Conservation (phyloP, 1,140 invertebrate species). For the Eupeodes corollae region DNA sequence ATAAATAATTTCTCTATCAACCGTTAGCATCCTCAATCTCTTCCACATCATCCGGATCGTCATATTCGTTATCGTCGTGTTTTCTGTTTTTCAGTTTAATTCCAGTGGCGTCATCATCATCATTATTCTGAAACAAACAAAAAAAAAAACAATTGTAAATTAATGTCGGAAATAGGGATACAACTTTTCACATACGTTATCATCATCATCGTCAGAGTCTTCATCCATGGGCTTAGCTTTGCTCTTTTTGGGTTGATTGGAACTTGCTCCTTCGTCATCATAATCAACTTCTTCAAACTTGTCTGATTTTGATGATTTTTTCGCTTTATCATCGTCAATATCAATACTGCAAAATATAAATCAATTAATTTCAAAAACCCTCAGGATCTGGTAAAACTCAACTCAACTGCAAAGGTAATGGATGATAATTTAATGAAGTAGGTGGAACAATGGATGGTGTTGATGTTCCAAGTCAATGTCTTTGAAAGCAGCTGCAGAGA, state of each 20-base stretch:
- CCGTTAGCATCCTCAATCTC: slow-evolving; percentile 37
- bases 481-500: no score
- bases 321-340: slow-evolving; percentile 22
- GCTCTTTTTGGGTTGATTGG: slow-evolving; percentile 2
- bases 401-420: neutral
- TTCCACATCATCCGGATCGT: slow-evolving; percentile 69
- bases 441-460: no score
- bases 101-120: slow-evolving; percentile 48
- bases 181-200: slow-evolving; percentile 11
- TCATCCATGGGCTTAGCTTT: slow-evolving; percentile 41
- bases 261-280: slow-evolving; percentile 9
- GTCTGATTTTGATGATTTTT: slow-evolving; percentile 7
- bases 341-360: slow-evolving; percentile 14
- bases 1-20: slow-evolving; percentile 2
- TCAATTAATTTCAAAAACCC: neutral
- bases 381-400: neutral
- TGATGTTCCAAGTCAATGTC: no score
- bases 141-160: no score
- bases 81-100: slow-evolving; percentile 45
- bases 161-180: neutral
- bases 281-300: slow-evolving; percentile 28
- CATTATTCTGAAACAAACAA: slow-evolving; percentile 18
- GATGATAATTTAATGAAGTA: no score
- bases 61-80: slow-evolving; percentile 59
- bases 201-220: slow-evolving; percentile 45